phyloP scores from a whole-genome alignment of 2,797 vertebrate species.

The Stomatorhinus walkeri region DNA sequence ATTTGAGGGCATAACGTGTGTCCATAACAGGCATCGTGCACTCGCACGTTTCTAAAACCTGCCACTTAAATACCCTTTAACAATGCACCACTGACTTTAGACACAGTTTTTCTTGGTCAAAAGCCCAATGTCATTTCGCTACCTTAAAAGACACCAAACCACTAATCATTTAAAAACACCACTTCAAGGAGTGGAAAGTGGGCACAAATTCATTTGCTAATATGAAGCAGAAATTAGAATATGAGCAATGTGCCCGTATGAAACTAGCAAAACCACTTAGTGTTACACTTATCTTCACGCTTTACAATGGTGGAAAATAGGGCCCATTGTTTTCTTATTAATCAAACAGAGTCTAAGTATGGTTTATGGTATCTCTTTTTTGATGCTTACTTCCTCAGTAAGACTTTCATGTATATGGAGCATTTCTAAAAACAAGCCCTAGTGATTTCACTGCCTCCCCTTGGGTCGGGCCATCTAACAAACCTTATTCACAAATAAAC shows the following conservation, averaged over 20 bases:
- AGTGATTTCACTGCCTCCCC: background rate
- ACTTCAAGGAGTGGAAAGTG: background rate
- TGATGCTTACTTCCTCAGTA: background rate
- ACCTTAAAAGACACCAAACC: background rate
- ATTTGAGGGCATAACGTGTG: background rate
- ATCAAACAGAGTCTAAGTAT: background rate
- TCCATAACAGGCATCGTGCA: background rate
- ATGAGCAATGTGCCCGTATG: background rate
- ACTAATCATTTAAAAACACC: background rate
- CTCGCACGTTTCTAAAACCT: background rate
- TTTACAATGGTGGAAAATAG: background rate
- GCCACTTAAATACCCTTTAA: background rate
- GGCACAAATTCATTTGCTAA: background rate
- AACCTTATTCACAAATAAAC: conserved; percentile 35
- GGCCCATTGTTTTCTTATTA: background rate
- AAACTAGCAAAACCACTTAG: background rate
- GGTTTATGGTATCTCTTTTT: background rate
- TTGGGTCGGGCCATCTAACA: conserved; percentile 27
- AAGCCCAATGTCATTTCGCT: background rate
- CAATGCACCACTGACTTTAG: background rate
- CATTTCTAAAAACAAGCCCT: background rate
- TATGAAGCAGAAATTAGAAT: background rate
- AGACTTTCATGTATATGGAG: background rate
- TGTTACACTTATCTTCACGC: background rate
- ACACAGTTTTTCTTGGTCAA: background rate